Conservation (phyloP, 2,113 vertebrate species). For the Sporophila hypoxantha region DNA sequence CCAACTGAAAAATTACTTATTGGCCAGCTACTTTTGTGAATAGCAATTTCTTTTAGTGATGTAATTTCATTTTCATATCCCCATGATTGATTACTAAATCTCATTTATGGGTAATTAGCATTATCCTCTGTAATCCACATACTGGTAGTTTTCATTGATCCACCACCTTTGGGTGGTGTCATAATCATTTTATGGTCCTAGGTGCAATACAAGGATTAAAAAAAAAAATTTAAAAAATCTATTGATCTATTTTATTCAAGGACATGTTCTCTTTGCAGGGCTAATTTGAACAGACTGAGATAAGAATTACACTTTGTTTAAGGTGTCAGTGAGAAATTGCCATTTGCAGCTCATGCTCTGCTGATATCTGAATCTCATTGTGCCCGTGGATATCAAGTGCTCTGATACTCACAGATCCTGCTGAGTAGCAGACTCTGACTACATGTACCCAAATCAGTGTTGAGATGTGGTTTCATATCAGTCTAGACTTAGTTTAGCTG, state of each 20-base stretch:
- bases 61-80: not conserved
- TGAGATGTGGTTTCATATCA: not conserved
- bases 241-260: not conserved
- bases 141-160: not conserved
- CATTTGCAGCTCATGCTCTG: not conserved
- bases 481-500: not conserved
- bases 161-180: not conserved
- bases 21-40: not conserved
- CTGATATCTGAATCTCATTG: not conserved
- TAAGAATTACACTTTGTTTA: not conserved
- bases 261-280: not conserved
- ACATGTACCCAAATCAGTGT: accelerated
- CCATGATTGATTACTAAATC: not conserved
- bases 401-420: not conserved
- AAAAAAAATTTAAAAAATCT: accelerated
- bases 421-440: not conserved
- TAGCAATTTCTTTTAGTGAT: not conserved
- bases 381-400: accelerated
- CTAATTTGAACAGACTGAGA: not conserved
- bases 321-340: not conserved
- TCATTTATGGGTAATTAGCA: not conserved
- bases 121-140: not conserved
- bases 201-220: not conserved
- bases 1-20: not conserved
- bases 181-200: not conserved